Evolutionary conservation across 1,140 invertebrate genomes (phyloP), one percentile per base, ranked within the genome.

Genomic region (Philaenus spumarius): DNA sequence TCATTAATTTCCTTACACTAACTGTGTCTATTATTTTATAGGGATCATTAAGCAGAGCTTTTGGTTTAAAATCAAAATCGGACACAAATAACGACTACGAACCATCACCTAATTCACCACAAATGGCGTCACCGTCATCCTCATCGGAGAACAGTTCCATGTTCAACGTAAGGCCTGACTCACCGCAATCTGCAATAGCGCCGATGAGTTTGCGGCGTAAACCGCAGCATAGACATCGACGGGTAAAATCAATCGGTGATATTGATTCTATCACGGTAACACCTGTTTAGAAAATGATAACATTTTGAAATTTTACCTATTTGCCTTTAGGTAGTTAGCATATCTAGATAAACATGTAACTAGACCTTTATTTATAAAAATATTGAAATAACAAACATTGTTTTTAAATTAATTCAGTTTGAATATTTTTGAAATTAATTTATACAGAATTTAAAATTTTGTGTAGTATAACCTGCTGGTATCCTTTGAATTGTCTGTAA

Each of bases 41-140:
- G 86, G 86, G 86, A 40, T 89, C 86, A 35, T 75, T 89, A 67
- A 85, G 84, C 55, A 77, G 86, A 61, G 87, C 86, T 12, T 77
- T 90, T 35, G 86, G 87, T 30, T 71, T 87, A 14, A 81, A 81
- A 60, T 74, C 80, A 1, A 82, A 83, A 62, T 58, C 62, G 19
- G 55, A n/a, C 48, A 57, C 23, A 58, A 60, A 51, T 22, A 54
- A 55, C 48, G 64, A 62, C 56, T 55, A 39, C 30, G 30, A 53
- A 26, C 42, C 34, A 34, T 37, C 23, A 17, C 22, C 43, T 5
- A 23, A 34, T 35, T 12, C 53, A 14, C 37, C 35, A 5, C 30
- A 54, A 30, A 47, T 60, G 14, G 60, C 57, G n/a, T 62, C 64
- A 9, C 63, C 65, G n/a, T 62, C 67, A 9, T 60, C 65, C 11